A percentile compares a stretch with the other conserved stretches of the same genome.
Evolutionary conservation across 92 coral and sea anemone species (phyloP).

Genomic region (Plumapathes pennacea): DNA sequence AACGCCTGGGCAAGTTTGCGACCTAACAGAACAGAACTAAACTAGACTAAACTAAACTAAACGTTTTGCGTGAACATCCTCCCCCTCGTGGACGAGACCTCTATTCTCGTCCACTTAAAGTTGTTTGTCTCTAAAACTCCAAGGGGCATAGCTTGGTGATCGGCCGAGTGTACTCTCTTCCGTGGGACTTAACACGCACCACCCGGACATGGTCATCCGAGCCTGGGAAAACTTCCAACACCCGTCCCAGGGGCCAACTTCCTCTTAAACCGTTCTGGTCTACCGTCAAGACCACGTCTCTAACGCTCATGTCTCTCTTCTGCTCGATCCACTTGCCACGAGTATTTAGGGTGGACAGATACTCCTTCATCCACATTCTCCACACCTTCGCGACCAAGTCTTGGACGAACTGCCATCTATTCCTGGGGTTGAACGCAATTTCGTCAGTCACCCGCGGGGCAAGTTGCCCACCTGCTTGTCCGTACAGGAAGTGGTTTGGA

Average conservation of each 20-base stretch:
- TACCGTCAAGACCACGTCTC: constrained; percentile 7
- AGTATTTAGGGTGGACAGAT: constrained; percentile 1
- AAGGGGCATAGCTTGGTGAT: no score
- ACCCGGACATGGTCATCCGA: constrained; percentile 19
- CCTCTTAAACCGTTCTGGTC: constrained; percentile 17
- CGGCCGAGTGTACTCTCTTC: constrained; percentile 10
- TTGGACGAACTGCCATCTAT: constrained; percentile 1
- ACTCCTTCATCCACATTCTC: constrained; percentile 3
- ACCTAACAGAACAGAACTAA: no score
- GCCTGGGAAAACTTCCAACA: constrained; percentile 20
- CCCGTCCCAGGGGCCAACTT: constrained; percentile 15
- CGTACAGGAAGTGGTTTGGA: constrained; percentile 18
- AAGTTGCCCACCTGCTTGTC: constrained; percentile 30
- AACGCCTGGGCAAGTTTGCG: no score
- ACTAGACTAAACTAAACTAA: no score
- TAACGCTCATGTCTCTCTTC: neutral
- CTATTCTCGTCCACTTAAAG: no score
- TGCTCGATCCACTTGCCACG: constrained; percentile 16
- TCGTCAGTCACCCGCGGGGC: constrained; percentile 21
- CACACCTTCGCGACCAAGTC: neutral
- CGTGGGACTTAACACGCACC: constrained; percentile 10
- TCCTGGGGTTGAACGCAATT: constrained; percentile 1
- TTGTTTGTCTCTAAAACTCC: no score
- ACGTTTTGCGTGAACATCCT: no score
- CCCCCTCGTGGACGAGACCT: no score